phyloP scores from a whole-genome alignment of 2,888 invertebrate species.

The Alloplasta piceator region DNA sequence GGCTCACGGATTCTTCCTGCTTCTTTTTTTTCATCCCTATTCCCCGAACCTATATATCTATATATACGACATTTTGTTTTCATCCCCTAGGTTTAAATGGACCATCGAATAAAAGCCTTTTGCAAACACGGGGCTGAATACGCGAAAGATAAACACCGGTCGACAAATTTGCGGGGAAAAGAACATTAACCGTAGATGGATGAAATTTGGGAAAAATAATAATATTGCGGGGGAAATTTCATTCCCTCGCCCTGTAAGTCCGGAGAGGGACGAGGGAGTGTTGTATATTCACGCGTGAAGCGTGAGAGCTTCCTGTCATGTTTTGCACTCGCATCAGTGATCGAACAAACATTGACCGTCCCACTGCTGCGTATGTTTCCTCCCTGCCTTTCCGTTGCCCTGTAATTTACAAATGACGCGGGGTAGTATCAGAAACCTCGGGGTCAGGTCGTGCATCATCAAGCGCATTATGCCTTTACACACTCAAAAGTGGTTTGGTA shows the following conservation, averaged over 20 bases:
- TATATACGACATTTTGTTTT: too few species aligned
- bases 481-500: too few species aligned
- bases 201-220: too few species aligned
- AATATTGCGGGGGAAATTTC: too few species aligned
- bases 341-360: constrained; percentile 48
- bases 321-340: constrained; percentile 51
- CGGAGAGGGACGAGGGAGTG: background rate
- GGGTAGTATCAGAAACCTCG: constrained; percentile 34
- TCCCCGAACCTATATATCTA: too few species aligned
- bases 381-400: background rate
- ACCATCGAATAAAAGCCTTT: constrained; percentile 6
- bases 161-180: background rate
- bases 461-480: background rate
- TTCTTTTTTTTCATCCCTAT: too few species aligned
- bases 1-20: background rate
- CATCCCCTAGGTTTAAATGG: too few species aligned
- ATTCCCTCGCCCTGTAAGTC: too few species aligned
- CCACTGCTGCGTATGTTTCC: background rate
- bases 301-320: constrained; percentile 46
- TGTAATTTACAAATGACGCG: constrained; percentile 35
- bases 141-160: background rate
- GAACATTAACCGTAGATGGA: too few species aligned
- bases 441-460: constrained; percentile 45
- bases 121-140: background rate
- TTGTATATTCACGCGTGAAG: constrained; percentile 28